These are phyloP conservation scores for Petrolisthes cinctipes DNA, from an alignment of 2,888 invertebrate species.

Conservation along the genomic window DNA sequence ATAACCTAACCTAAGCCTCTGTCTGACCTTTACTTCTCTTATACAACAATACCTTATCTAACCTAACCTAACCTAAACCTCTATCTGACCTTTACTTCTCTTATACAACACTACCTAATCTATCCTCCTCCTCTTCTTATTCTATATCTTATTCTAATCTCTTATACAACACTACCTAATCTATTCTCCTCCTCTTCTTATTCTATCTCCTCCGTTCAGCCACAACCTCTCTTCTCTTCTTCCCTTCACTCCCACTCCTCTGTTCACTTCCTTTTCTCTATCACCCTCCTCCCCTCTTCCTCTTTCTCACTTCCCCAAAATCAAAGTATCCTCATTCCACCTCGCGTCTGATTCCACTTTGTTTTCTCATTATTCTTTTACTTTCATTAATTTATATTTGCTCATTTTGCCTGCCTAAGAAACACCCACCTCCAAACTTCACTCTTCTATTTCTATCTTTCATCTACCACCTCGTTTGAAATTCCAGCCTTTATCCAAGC, in stretches of 20 bases:
- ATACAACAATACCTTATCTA: not conserved
- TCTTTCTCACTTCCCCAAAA: not conserved
- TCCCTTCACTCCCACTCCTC: not conserved
- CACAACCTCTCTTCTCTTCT: not conserved
- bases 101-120: not conserved
- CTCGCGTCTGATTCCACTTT: not conserved
- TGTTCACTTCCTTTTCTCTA: not conserved
- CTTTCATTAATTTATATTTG: not conserved
- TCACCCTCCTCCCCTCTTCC: slow-evolving; percentile 1
- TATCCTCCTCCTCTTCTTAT: not conserved
- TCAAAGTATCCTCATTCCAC: not conserved
- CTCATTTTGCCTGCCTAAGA: not conserved
- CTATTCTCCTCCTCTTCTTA: not conserved
- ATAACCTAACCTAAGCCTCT: too few species aligned
- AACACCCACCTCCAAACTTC: too few species aligned
- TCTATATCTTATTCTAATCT: too few species aligned
- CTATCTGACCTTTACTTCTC: too few species aligned
- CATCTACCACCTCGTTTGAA: too few species aligned
- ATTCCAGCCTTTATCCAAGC: too few species aligned
- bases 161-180: too few species aligned
- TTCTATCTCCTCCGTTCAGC: not conserved
- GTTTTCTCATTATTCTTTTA: not conserved
- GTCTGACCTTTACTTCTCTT: too few species aligned
- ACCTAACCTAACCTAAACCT: not conserved
- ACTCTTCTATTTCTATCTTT: too few species aligned